Conservation (phyloP, 2,113 vertebrate genomes). For the Heterotilapia buettikoferi region DNA sequence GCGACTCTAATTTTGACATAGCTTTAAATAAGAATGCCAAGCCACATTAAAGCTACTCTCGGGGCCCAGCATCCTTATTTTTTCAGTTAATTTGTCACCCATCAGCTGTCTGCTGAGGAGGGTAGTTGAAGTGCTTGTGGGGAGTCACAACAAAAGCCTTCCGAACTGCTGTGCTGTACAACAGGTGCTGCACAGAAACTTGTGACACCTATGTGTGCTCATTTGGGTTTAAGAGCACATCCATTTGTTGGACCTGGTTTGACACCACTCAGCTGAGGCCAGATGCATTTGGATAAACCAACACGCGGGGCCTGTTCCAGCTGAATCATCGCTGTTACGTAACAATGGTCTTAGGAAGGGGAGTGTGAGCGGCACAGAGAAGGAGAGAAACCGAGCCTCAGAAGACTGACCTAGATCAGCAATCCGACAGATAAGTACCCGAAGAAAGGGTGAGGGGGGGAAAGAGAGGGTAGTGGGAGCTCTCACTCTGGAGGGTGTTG, state of each 20-base stretch:
- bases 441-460: background rate
- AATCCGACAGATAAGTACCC: slow-evolving; percentile 48
- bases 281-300: slow-evolving; percentile 35
- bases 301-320: slow-evolving; percentile 16
- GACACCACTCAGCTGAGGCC: slow-evolving; percentile 34
- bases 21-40: background rate
- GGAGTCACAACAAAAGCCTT: background rate
- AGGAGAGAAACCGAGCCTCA: slow-evolving; percentile 11
- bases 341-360: slow-evolving; percentile 35
- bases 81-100: background rate
- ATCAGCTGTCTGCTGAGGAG: background rate
- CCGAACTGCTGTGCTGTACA: background rate
- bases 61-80: background rate
- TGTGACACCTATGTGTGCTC: background rate
- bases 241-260: background rate
- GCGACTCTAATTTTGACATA: background rate
- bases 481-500: background rate
- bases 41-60: background rate
- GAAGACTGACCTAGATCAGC: slow-evolving; percentile 57
- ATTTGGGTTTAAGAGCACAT: background rate
- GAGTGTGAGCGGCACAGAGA: slow-evolving; percentile 15
- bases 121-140: background rate
- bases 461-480: background rate
- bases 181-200: background rate
- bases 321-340: slow-evolving; percentile 60